Conservation (phyloP, 2,113 vertebrate genomes). For the Amazona guildingii region DNA sequence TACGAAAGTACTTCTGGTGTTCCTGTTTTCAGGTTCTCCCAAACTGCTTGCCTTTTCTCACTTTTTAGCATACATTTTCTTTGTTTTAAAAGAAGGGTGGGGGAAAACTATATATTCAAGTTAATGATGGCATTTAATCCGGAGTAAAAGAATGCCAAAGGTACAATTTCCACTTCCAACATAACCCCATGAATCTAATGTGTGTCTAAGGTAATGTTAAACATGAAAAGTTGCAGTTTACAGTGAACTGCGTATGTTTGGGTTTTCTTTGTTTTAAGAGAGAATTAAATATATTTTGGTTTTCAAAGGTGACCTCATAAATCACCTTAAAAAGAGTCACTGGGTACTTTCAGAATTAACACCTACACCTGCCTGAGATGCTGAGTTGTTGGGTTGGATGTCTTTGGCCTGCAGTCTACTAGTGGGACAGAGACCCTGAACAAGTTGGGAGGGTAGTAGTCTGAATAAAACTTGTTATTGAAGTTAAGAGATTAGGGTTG, state of each 20-base stretch:
- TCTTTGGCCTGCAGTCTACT: neutral
- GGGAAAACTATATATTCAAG: neutral
- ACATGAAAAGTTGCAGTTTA: neutral
- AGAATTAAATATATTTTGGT: neutral
- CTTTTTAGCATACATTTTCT: neutral
- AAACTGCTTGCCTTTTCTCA: neutral
- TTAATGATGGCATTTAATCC: neutral
- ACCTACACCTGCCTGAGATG: neutral
- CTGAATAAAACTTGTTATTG: neutral
- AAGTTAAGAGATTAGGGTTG: neutral
- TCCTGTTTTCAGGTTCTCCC: neutral
- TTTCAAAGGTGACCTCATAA: neutral
- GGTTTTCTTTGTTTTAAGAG: neutral
- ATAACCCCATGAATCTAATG: neutral
- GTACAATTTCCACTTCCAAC: neutral
- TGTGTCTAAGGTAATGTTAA: neutral
- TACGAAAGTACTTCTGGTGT: neutral
- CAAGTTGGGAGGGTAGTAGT: neutral
- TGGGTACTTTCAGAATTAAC: neutral
- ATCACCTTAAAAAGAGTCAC: neutral
- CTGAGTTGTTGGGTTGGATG: neutral
- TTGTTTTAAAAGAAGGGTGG: neutral
- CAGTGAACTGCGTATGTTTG: neutral
- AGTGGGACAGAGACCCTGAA: neutral
- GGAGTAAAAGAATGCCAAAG: neutral